Percentiles rank a stretch among this genome's conserved stretches.
phyloP scores from a whole-genome alignment of 2,113 vertebrate species.

The Jacana jacana region DNA sequence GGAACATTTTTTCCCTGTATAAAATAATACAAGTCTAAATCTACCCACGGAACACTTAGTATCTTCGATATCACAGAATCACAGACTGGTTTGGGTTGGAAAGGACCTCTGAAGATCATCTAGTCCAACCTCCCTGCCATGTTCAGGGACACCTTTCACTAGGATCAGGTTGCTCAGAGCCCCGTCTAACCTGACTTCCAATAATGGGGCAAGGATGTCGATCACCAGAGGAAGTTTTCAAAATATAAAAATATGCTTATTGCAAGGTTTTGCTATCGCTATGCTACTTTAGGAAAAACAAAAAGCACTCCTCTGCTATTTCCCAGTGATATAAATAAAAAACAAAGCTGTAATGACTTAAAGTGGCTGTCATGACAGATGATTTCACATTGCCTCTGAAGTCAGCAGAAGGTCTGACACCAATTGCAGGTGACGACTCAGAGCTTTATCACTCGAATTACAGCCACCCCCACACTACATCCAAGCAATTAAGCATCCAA shows the following conservation, averaged over 20 bases:
- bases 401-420: neutral
- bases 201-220: neutral
- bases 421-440: neutral
- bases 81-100: neutral
- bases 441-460: neutral
- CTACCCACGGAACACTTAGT: neutral
- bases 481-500: neutral
- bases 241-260: neutral
- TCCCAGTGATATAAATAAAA: neutral
- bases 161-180: neutral
- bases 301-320: neutral
- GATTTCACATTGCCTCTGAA: neutral
- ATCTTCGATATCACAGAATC: neutral
- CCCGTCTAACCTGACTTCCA: neutral
- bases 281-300: neutral
- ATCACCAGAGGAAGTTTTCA: neutral
- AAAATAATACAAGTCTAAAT: neutral
- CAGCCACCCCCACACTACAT: neutral
- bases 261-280: neutral
- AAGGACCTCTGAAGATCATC: neutral
- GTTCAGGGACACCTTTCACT: neutral
- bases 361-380: neutral
- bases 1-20: neutral
- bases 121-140: fast-evolving
- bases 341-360: neutral